A percentile compares a stretch with the other conserved stretches of the same genome.
These are phyloP conservation scores for Tipula confusa DNA, from an alignment of 2,888 invertebrate genomes.

Conservation along the genomic window DNA sequence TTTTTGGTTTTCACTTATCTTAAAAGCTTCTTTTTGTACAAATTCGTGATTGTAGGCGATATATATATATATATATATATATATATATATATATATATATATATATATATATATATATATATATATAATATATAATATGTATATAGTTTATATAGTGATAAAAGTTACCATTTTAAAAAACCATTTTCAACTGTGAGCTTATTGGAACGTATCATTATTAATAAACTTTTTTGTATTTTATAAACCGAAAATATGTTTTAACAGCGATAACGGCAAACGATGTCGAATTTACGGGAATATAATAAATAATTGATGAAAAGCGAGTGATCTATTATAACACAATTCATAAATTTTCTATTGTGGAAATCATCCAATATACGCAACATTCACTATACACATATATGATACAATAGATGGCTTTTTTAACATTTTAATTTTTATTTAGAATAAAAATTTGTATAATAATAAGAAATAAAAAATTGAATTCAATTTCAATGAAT, in stretches of 20 bases:
- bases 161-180: not conserved
- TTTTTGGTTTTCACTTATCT: not conserved
- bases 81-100: too few species aligned
- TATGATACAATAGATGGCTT: not conserved
- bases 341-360: not conserved
- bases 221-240: not conserved
- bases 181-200: not conserved
- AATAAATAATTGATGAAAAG: not conserved
- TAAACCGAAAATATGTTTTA: not conserved
- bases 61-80: too few species aligned
- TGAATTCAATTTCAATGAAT: not conserved
- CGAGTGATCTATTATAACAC: not conserved
- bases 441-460: not conserved
- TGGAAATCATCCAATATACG: not conserved
- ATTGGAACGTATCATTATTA: not conserved
- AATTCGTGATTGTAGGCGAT: too few species aligned
- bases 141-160: too few species aligned
- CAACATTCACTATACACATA: not conserved
- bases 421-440: conserved; percentile 13
- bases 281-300: not conserved
- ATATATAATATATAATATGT: too few species aligned
- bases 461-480: not conserved
- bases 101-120: too few species aligned
- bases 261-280: not conserved
- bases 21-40: not conserved